A percentile compares a stretch with the other conserved stretches of the same genome.
Conservation (phyloP, 2,113 vertebrate genomes). For the Thunnus maccoyii region DNA sequence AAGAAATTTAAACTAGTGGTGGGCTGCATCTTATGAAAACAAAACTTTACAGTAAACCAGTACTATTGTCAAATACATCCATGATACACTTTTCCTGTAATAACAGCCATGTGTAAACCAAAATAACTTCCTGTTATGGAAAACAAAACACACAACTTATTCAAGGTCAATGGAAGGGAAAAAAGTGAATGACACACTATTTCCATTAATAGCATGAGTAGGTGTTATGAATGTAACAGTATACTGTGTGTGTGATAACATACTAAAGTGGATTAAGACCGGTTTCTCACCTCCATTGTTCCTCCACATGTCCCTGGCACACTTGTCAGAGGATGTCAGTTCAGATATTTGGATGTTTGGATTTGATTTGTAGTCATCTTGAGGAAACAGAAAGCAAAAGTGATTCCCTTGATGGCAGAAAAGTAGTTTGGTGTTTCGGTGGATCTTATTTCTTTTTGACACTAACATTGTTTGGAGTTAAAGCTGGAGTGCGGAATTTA, state of each 20-base stretch:
- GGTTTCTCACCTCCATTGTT: slow-evolving; percentile 87
- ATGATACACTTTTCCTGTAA: neutral
- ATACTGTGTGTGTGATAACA: too few species aligned
- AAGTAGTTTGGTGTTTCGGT: neutral
- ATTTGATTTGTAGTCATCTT: slow-evolving; percentile 82
- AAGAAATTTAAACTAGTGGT: slow-evolving; percentile 8
- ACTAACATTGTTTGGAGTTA: too few species aligned
- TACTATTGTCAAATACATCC: neutral
- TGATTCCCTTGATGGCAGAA: neutral
- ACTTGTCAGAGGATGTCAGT: slow-evolving; percentile 89
- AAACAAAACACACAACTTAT: neutral
- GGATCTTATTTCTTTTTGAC: too few species aligned
- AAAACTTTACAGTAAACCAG: neutral
- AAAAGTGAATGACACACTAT: neutral
- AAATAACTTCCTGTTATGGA: neutral
- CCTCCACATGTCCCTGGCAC: slow-evolving; percentile 92
- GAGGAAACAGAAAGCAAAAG: slow-evolving; percentile 14
- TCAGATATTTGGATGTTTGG: slow-evolving; percentile 94
- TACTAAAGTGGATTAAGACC: neutral
- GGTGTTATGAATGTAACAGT: neutral
- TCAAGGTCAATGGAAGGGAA: neutral
- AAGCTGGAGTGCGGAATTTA: neutral
- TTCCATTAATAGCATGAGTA: neutral
- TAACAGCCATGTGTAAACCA: neutral
- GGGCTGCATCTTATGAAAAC: neutral